Evolutionary conservation across 2,113 vertebrate species (phyloP).

Genomic region (Campylomormyrus tamandua): DNA sequence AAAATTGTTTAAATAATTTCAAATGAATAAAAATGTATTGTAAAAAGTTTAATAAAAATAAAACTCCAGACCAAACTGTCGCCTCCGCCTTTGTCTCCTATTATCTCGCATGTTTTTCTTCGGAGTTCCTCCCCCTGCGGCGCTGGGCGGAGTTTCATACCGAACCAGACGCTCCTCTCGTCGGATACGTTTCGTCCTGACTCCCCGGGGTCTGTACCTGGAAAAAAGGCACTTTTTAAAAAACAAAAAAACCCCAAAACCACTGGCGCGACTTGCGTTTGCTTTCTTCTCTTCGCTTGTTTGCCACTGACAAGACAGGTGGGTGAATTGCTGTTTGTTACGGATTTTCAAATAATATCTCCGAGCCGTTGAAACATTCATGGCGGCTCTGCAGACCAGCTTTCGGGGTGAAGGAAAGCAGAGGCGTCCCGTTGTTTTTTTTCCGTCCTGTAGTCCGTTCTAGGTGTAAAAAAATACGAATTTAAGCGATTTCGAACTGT

Average conservation of each 20-base stretch:
- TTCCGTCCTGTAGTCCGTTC: neutral
- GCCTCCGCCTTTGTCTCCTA: slow-evolving; percentile 60
- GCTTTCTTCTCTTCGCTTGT: slow-evolving; percentile 19
- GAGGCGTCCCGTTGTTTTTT: slow-evolving; percentile 38
- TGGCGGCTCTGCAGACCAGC: slow-evolving; percentile 64
- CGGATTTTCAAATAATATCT: slow-evolving; percentile 46
- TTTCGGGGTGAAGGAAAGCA: slow-evolving; percentile 47
- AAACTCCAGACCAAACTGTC: slow-evolving; percentile 34
- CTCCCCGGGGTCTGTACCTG: slow-evolving; percentile 65
- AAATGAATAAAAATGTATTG: neutral
- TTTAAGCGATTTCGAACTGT: neutral
- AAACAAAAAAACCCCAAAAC: slow-evolving; percentile 31
- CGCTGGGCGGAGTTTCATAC: slow-evolving; percentile 75
- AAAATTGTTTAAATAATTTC: neutral
- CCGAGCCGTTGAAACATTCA: slow-evolving; percentile 60
- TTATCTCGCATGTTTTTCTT: slow-evolving; percentile 53
- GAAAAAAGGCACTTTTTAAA: slow-evolving; percentile 44
- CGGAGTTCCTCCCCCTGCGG: slow-evolving; percentile 76
- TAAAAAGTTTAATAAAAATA: neutral
- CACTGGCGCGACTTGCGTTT: slow-evolving; percentile 15
- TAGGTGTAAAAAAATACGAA: neutral
- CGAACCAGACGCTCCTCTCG: slow-evolving; percentile 73
- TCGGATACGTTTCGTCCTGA: slow-evolving; percentile 68
- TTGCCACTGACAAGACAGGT: slow-evolving; percentile 43
- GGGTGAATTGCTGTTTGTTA: slow-evolving; percentile 35